phyloP scores from a whole-genome alignment of 2,797 vertebrate genomes.

The Tauraco hartlaubi region DNA sequence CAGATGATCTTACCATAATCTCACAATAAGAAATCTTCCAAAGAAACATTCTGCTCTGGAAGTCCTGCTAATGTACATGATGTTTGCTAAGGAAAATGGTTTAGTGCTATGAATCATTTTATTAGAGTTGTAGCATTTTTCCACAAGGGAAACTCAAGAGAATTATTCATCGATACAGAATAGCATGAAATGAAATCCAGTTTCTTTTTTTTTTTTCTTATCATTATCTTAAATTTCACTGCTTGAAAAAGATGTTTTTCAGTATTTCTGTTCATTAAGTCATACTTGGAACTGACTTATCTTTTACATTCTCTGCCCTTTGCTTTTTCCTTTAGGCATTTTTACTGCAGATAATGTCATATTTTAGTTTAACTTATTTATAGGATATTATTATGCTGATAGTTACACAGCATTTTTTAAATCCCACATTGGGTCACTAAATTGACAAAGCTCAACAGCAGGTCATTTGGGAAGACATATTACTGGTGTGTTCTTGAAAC shows the following conservation, averaged over 20 bases:
- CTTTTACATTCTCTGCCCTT: neutral
- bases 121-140: neutral
- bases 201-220: neutral
- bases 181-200: neutral
- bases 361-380: neutral
- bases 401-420: neutral
- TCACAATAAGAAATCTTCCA: neutral
- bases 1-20: neutral
- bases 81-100: neutral
- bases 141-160: neutral
- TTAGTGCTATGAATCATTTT: neutral
- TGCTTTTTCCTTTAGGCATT: neutral
- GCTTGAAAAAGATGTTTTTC: neutral
- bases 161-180: neutral
- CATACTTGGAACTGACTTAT: neutral
- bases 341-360: neutral
- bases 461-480: neutral
- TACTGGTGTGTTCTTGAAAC: neutral
- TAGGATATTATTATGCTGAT: neutral
- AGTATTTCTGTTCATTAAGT: neutral
- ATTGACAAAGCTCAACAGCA: neutral
- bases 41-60: slow-evolving; percentile 19
- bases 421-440: neutral
- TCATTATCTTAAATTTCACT: neutral
- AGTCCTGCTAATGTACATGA: neutral